Conservation (phyloP, 2,888 invertebrate species). For the Drosophila fulvimacula region DNA sequence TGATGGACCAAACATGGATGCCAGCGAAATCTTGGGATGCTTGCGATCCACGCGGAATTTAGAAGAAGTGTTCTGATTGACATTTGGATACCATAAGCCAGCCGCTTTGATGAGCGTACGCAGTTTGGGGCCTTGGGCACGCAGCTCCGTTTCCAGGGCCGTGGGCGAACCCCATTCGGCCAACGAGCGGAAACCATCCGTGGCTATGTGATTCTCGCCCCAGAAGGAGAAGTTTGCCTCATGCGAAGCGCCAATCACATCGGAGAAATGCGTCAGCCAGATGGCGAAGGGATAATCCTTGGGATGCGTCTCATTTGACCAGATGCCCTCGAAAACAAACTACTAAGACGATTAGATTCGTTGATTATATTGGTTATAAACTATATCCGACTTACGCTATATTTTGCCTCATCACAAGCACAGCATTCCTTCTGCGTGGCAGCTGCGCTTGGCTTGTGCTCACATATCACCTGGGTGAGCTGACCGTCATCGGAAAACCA, state of each 20-base stretch:
- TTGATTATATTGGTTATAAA: background rate
- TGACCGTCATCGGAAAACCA: constrained; percentile 97
- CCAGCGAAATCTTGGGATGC: constrained; percentile 94
- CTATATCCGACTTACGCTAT: constrained; percentile 87
- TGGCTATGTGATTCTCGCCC: constrained; percentile 94
- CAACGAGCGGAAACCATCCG: constrained; percentile 94
- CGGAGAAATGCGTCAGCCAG: constrained; percentile 98
- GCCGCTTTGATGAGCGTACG: constrained; percentile 95
- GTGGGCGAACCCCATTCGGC: constrained; percentile 91
- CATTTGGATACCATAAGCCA: constrained; percentile 95
- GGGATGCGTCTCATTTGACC: constrained; percentile 98
- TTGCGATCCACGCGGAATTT: constrained; percentile 93
- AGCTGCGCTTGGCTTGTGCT: constrained; percentile 87
- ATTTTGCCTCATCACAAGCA: constrained; percentile 98
- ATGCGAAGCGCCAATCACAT: constrained; percentile 97
- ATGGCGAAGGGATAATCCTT: constrained; percentile 96
- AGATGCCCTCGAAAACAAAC: constrained; percentile 95
- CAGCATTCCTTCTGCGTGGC: constrained; percentile 90
- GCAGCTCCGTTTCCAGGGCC: constrained; percentile 94
- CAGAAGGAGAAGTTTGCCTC: constrained; percentile 95
- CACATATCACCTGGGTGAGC: constrained; percentile 92
- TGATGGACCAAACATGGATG: constrained; percentile 96
- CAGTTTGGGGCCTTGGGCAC: constrained; percentile 90
- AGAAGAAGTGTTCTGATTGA: constrained; percentile 93
- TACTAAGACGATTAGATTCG: constrained; percentile 73